phyloP scores from a whole-genome alignment of 1,140 invertebrate genomes.

The Drosophila burlai region DNA sequence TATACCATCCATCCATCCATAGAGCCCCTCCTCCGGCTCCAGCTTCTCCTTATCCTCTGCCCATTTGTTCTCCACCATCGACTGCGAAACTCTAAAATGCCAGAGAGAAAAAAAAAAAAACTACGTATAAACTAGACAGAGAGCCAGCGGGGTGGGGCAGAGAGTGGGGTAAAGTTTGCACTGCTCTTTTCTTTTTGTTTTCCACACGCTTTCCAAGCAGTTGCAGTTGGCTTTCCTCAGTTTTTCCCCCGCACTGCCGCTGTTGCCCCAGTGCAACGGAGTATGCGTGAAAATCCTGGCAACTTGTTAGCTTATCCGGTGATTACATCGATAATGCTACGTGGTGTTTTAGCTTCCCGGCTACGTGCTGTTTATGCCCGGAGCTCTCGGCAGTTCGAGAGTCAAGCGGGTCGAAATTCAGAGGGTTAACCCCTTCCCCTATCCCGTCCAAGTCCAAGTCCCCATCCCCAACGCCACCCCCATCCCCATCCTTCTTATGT shows the following conservation, averaged over 20 bases:
- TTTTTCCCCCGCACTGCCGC: background rate
- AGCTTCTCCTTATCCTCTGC: background rate
- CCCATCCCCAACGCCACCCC: background rate
- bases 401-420: slow-evolving; percentile 25
- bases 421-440: background rate
- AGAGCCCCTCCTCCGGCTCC: background rate
- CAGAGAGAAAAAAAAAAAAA: slow-evolving; percentile 19
- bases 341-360: slow-evolving; percentile 81
- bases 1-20: background rate
- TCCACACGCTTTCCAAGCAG: slow-evolving; percentile 29
- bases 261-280: slow-evolving; percentile 27
- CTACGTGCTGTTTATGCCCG: slow-evolving; percentile 73
- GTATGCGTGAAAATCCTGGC: slow-evolving; percentile 84
- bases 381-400: slow-evolving; percentile 12
- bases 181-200: slow-evolving; percentile 42
- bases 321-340: slow-evolving; percentile 85
- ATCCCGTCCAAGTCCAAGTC: background rate
- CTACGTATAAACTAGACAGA: slow-evolving; percentile 21
- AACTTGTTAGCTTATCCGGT: slow-evolving; percentile 85
- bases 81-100: slow-evolving; percentile 60
- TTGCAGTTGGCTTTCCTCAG: slow-evolving; percentile 35
- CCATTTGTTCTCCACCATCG: slow-evolving; percentile 18
- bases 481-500: background rate
- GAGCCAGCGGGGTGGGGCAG: slow-evolving; percentile 1
- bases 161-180: slow-evolving; percentile 45